Conservation (phyloP, 2,888 invertebrate genomes). For the Oasisia sp. region DNA sequence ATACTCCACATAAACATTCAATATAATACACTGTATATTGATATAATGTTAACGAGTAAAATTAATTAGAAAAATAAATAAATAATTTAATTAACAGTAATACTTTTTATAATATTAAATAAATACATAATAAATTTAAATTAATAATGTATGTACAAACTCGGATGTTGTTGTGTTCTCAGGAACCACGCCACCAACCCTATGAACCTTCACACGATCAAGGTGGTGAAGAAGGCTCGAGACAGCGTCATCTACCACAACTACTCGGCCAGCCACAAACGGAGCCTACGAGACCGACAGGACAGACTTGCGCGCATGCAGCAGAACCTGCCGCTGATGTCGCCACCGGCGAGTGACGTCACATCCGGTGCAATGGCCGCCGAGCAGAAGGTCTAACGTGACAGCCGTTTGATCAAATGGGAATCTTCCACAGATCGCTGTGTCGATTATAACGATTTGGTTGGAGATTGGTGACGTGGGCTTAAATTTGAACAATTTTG, state of each 20-base stretch:
- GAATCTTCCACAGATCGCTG: not conserved
- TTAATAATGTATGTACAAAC: no score
- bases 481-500: not conserved
- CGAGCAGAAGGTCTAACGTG: not conserved
- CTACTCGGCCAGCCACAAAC: slow-evolving; percentile 38
- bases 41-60: no score
- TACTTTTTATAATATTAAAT: no score
- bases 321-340: not conserved
- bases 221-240: slow-evolving; percentile 54
- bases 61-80: no score
- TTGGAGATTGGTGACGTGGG: not conserved
- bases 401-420: not conserved
- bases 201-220: slow-evolving; percentile 22
- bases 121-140: no score
- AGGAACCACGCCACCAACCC: not conserved
- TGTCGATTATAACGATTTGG: not conserved
- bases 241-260: slow-evolving; percentile 61
- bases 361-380: not conserved
- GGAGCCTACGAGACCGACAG: not conserved
- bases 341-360: slow-evolving; percentile 1
- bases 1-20: no score
- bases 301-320: not conserved
- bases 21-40: no score
- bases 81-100: no score
- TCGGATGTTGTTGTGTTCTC: not conserved